Percentiles rank a stretch among this genome's conserved stretches.
Conservation (phyloP, 2,797 vertebrate species). For the Gila robusta region DNA sequence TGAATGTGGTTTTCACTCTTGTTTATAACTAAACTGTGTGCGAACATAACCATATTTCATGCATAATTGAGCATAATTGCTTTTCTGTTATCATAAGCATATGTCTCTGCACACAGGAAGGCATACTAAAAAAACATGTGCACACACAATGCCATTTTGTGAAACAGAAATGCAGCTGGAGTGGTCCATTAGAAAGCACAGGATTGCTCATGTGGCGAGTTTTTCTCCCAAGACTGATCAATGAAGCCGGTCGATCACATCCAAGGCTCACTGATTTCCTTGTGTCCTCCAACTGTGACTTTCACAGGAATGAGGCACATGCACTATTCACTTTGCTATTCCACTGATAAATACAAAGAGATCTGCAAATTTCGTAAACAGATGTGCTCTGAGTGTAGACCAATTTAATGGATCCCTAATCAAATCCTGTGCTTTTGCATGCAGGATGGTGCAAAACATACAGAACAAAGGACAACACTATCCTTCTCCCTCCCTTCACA, state of each 20-base stretch:
- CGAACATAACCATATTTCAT: background rate
- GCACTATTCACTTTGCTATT: slow-evolving; percentile 6
- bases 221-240: slow-evolving; percentile 46
- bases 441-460: background rate
- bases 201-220: slow-evolving; percentile 34
- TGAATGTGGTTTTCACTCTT: background rate
- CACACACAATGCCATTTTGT: slow-evolving; percentile 20
- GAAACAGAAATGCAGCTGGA: slow-evolving; percentile 1
- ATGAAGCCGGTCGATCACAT: slow-evolving; percentile 28
- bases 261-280: slow-evolving; percentile 44
- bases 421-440: slow-evolving; percentile 1
- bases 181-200: slow-evolving; percentile 12
- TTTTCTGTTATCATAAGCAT: background rate
- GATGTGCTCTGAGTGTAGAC: background rate
- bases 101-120: background rate
- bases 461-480: slow-evolving; percentile 29
- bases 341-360: background rate
- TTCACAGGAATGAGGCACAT: slow-evolving; percentile 18
- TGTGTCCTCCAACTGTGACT: slow-evolving; percentile 31
- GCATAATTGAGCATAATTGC: background rate
- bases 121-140: background rate
- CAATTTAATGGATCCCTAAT: slow-evolving; percentile 12
- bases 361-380: slow-evolving; percentile 7
- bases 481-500: slow-evolving; percentile 19
- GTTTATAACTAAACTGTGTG: background rate